Evolutionary conservation across 2,113 vertebrate genomes (phyloP).

Genomic region (Peromyscus leucopus): DNA sequence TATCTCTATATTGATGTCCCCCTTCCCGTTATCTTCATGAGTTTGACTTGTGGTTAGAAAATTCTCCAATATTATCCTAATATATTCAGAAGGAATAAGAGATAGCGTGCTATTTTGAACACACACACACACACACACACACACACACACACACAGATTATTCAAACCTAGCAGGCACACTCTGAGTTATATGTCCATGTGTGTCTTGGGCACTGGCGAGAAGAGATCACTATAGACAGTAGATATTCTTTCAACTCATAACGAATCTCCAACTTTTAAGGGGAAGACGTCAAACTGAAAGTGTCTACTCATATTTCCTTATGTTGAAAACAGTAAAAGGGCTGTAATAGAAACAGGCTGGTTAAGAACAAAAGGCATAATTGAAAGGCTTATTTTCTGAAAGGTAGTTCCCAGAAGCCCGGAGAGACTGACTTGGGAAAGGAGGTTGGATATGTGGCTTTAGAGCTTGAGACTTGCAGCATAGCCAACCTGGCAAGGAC

Average conservation of each 20-base stretch:
- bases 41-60: background rate
- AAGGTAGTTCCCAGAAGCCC: background rate
- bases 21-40: background rate
- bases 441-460: background rate
- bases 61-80: conserved; percentile 25
- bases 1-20: background rate
- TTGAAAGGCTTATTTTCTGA: conserved; percentile 12
- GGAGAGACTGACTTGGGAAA: background rate
- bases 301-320: conserved; percentile 38
- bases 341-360: background rate
- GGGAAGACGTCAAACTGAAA: conserved; percentile 14
- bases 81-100: background rate
- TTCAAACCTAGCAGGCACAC: background rate
- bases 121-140: background rate
- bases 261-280: conserved; percentile 20
- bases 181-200: background rate
- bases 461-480: background rate
- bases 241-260: background rate
- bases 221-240: background rate
- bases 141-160: background rate
- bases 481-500: background rate
- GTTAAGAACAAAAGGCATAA: conserved; percentile 11
- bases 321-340: background rate
- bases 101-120: background rate
- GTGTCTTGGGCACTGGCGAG: background rate